Conservation (phyloP, 2,888 invertebrate species). For the Tolmerus cingulatus region DNA sequence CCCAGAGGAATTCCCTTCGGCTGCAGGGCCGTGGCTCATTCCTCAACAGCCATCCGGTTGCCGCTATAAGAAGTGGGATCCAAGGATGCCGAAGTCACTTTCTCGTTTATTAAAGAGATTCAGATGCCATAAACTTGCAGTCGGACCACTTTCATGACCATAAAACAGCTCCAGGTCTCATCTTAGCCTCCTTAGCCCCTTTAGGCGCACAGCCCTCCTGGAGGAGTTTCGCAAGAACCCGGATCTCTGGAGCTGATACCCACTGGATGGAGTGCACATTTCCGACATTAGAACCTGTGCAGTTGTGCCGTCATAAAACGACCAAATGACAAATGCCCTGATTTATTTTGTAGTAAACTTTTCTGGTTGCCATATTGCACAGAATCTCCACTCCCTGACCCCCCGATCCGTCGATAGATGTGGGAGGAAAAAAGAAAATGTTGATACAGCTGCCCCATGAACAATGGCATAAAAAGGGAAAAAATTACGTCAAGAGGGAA, state of each 20-base stretch:
- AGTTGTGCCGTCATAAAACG: conserved; percentile 5
- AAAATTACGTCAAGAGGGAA: background rate
- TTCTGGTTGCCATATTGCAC: conserved; percentile 18
- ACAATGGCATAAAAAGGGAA: background rate
- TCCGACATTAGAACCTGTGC: conserved; percentile 11
- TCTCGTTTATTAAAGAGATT: conserved; percentile 1
- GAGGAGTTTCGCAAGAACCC: background rate
- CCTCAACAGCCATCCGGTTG: background rate
- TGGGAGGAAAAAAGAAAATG: background rate
- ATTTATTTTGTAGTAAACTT: conserved; percentile 36
- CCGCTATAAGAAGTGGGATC: background rate
- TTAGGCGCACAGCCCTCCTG: background rate
- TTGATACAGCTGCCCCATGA: conserved; percentile 10
- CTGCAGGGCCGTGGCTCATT: background rate
- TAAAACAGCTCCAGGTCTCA: background rate
- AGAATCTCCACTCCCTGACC: background rate
- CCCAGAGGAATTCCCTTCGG: background rate
- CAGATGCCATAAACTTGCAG: conserved; percentile 14
- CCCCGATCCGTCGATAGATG: background rate
- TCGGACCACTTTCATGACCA: background rate
- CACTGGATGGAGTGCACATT: background rate
- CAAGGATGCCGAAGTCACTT: background rate
- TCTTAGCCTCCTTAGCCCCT: background rate
- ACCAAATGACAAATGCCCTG: conserved; percentile 26
- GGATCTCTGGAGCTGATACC: background rate